Evolutionary conservation across 2,797 vertebrate genomes (phyloP), one percentile per base, ranked within the genome.

Genomic region (Poeciliopsis paucimaculata): DNA sequence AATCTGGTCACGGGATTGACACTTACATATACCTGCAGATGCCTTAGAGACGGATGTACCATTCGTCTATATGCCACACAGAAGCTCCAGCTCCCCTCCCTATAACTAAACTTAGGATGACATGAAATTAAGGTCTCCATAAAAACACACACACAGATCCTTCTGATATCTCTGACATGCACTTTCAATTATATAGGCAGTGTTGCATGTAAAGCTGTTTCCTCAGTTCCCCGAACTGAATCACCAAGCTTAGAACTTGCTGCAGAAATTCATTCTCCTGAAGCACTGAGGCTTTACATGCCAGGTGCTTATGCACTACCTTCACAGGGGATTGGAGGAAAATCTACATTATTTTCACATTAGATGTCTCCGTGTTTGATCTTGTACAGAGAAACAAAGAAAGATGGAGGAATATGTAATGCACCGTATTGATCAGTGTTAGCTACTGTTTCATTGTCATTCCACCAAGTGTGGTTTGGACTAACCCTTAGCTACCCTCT

Each of bases 21-120:
- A 95, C 92, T 89, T 79, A 95, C 87, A 91, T 94, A 95, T 94
- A 96, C 94, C 93, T 96, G 93, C 91, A 92, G 95, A 96, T 80
- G 85, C 94, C 93, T 95, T 91, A 90, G 92, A 95, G 95, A 95
- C 81, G 88, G 84, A 72, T 78, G 89, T 88, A 90, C 93, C 92
- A 94, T 94, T 93, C 91, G 90, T 89, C 94, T 94, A 90, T 93
- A 91, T 92, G 94, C 84, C 77, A 78, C 87, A 80, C 89, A 90
- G 91, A 90, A 90, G 93, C 89, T 92, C 87, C 82, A 80, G 81
- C 31, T 64, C 80, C 82, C 71, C 60, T 85, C 84, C 71, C 28
- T 83, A 81, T 85, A 80, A 91, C 82, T 88, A 90, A 94, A 91
- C 89, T 94, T 81, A 79, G 88, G 83, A 90, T 86, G 88, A 92